Percentiles rank a stretch among this genome's conserved stretches.
Evolutionary conservation across 2,888 invertebrate genomes (phyloP).

Genomic region (Tenthredo notha): DNA sequence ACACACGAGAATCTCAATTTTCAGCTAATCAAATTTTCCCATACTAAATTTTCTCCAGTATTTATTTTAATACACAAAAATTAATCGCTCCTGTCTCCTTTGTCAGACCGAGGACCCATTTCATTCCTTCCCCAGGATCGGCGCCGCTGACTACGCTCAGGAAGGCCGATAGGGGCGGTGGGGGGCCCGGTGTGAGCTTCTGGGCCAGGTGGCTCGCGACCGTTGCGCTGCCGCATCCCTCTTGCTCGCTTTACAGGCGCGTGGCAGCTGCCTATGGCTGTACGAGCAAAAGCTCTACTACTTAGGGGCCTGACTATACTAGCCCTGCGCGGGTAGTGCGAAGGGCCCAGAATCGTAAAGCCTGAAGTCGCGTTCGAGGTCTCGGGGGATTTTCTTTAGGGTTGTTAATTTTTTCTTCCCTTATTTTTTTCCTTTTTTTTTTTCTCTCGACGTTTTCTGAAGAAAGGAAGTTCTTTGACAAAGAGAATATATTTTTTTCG

Average conservation of each 20-base stretch:
- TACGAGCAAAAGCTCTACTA: conserved; percentile 40
- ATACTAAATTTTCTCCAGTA: background rate
- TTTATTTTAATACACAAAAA: background rate
- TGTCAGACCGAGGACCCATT: conserved; percentile 3
- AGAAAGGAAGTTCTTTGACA: background rate
- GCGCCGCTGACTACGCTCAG: conserved; percentile 10
- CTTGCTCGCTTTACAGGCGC: conserved; percentile 65
- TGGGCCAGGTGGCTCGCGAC: conserved; percentile 76
- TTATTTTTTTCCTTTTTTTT: background rate
- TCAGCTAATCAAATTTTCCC: too few relatives aligned
- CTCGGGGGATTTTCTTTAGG: background rate
- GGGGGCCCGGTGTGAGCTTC: conserved; percentile 69
- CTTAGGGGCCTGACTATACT: conserved; percentile 43
- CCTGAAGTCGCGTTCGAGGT: background rate
- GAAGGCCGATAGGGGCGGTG: conserved; percentile 47
- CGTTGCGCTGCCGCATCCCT: conserved; percentile 70
- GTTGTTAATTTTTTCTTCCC: background rate
- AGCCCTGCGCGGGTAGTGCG: conserved; percentile 17
- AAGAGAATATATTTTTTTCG: background rate
- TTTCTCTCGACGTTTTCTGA: too few relatives aligned
- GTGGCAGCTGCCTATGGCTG: conserved; percentile 61
- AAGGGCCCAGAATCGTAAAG: conserved; percentile 4
- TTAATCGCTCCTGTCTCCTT: conserved; percentile 19
- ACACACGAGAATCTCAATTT: background rate
- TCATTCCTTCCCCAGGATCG: conserved; percentile 18